These are phyloP conservation scores for Bothrops jararaca DNA, from an alignment of 2,113 vertebrate genomes.

Conservation along the genomic window DNA sequence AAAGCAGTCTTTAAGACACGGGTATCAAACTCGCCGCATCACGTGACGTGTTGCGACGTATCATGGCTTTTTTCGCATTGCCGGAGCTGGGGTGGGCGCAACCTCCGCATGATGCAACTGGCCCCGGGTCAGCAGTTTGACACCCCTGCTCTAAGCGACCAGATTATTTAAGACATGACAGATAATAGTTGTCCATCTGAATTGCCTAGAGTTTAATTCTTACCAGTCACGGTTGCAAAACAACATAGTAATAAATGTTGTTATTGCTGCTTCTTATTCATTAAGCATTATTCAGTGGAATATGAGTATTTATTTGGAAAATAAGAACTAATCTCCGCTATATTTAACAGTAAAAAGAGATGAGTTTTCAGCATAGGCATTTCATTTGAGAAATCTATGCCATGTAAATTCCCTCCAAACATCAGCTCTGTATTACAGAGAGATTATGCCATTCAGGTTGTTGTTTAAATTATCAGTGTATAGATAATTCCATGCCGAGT, in stretches of 20 bases:
- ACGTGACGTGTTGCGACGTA: no score
- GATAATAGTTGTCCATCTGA: neutral
- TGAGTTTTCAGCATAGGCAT: neutral
- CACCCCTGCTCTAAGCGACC: neutral
- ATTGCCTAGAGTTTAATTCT: conserved; percentile 4
- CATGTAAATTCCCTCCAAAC: neutral
- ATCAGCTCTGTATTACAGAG: conserved; percentile 20
- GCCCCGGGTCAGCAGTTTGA: no score
- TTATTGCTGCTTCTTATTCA: neutral
- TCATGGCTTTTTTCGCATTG: no score
- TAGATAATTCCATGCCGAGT: neutral
- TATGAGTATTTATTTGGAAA: conserved; percentile 20
- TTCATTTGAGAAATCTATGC: conserved; percentile 5
- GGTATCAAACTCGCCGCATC: no score
- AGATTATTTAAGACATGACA: neutral
- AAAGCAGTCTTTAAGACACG: neutral
- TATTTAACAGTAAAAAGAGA: neutral
- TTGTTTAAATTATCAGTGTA: conserved; percentile 17
- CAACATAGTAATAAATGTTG: conserved; percentile 14
- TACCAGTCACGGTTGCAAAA: neutral
- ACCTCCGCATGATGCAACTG: no score
- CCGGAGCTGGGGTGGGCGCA: no score
- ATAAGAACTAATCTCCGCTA: neutral
- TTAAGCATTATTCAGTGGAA: conserved; percentile 27
- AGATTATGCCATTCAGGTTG: conserved; percentile 9